These are phyloP conservation scores for Oreochromis aureus DNA, from an alignment of 2,113 vertebrate genomes.

Conservation along the genomic window DNA sequence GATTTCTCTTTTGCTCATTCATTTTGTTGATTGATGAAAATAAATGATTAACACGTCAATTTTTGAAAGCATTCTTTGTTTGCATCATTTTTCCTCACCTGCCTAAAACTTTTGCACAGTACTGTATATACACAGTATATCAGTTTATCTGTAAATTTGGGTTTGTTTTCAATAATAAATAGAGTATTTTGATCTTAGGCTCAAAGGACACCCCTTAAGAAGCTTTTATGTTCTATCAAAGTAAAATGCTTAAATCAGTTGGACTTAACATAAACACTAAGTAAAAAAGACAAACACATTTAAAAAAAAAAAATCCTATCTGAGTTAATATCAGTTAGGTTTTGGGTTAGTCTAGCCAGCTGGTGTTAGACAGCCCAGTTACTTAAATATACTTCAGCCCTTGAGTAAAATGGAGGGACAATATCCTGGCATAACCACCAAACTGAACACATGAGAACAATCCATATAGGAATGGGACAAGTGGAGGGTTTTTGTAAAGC, in stretches of 20 bases:
- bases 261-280: neutral
- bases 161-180: neutral
- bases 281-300: neutral
- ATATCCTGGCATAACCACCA: neutral
- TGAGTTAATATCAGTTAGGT: neutral
- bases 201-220: neutral
- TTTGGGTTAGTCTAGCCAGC: neutral
- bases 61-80: too few relatives aligned
- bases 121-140: neutral
- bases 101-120: too few relatives aligned
- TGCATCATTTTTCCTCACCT: too few relatives aligned
- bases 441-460: neutral
- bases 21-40: too few relatives aligned
- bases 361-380: neutral
- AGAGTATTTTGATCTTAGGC: neutral
- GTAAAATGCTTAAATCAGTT: neutral
- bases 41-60: too few relatives aligned
- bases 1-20: too few relatives aligned
- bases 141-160: neutral
- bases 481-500: neutral
- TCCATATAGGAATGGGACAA: neutral
- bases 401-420: neutral
- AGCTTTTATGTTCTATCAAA: neutral
- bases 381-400: neutral
- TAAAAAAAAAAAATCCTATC: neutral